Evolutionary conservation across 2,888 invertebrate species (phyloP).

Genomic region (Apamea epomidion): DNA sequence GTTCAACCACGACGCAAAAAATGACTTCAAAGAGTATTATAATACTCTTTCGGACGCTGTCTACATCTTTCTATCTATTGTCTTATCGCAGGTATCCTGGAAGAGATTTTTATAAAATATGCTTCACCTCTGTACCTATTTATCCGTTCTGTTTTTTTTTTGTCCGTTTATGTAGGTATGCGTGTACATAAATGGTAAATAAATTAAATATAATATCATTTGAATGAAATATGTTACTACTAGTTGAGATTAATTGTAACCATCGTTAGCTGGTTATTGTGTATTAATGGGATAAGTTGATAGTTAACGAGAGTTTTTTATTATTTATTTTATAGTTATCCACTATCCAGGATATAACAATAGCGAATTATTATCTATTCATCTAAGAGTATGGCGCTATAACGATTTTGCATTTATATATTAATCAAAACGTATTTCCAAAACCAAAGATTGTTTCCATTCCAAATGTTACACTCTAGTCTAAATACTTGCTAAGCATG

Average conservation of each 20-base stretch:
- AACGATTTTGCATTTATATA: background rate
- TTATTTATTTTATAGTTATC: background rate
- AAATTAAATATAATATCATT: background rate
- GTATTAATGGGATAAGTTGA: background rate
- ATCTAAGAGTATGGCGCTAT: background rate
- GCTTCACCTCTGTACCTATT: no score
- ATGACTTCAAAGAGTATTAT: conserved; percentile 7
- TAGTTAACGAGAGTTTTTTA: no score
- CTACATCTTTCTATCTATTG: no score
- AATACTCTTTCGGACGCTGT: no score
- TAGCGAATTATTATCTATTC: background rate
- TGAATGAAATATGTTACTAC: conserved; percentile 17
- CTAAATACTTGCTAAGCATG: background rate
- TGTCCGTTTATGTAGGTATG: background rate
- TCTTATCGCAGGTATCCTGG: no score
- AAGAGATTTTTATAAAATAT: no score
- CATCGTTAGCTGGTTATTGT: conserved; percentile 63
- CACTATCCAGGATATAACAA: background rate
- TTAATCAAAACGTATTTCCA: background rate
- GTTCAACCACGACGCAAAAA: background rate
- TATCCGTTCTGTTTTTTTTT: background rate
- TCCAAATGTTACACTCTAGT: background rate
- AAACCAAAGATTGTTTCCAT: background rate
- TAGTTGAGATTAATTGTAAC: conserved; percentile 56
- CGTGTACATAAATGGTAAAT: no score